phyloP scores from a whole-genome alignment of 2,888 invertebrate genomes.

The Nudaria mundana region DNA sequence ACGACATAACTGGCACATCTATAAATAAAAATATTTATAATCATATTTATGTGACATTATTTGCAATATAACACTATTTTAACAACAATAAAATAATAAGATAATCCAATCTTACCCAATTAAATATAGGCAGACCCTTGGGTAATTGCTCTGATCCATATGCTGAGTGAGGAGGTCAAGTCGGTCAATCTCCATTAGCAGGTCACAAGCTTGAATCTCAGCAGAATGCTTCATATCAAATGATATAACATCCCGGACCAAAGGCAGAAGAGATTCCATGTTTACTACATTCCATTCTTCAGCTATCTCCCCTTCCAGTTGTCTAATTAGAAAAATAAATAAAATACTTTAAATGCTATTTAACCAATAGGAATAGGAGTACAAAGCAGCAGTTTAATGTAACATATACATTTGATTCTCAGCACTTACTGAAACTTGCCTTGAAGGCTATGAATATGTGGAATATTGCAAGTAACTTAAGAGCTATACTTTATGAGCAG shows the following conservation, averaged over 20 bases:
- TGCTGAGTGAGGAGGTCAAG: constrained; percentile 92
- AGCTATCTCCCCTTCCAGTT: constrained; percentile 93
- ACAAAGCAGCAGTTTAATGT: too few species aligned
- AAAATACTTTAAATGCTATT: too few species aligned
- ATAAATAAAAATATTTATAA: constrained; percentile 27
- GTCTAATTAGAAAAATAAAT: constrained; percentile 75
- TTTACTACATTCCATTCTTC: constrained; percentile 87
- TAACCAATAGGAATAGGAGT: too few species aligned
- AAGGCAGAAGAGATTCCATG: constrained; percentile 83
- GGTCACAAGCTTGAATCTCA: constrained; percentile 98
- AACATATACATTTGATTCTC: too few species aligned
- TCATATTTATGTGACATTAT: background rate
- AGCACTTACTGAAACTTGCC: too few species aligned
- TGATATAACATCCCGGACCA: constrained; percentile 93
- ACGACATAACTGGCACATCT: constrained; percentile 98
- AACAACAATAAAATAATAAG: background rate
- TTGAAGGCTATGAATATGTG: too few species aligned
- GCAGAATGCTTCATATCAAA: constrained; percentile 99
- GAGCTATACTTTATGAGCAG: too few species aligned
- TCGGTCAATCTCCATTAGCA: constrained; percentile 98
- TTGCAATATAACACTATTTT: too few species aligned
- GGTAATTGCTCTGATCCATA: constrained; percentile 94
- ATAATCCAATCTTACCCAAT: constrained; percentile 82
- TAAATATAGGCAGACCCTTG: constrained; percentile 95
- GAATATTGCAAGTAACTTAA: too few species aligned